Percentiles rank a stretch among this genome's conserved stretches.
Conservation (phyloP, 1,140 invertebrate genomes). For the Chelonus insularis region DNA sequence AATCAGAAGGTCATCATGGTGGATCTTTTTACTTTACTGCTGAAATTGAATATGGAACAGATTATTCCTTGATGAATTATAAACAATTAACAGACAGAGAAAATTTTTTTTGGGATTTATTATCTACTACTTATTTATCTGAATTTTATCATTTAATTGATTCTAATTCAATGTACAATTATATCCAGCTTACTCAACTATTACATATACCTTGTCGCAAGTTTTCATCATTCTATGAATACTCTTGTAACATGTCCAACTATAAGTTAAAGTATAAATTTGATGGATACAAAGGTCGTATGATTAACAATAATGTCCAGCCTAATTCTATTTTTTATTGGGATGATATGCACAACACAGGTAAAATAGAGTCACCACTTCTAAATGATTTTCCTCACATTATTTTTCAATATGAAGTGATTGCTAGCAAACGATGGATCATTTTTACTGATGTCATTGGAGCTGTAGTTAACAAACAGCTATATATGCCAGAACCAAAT, state of each 20-base stretch:
- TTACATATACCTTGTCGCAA: neutral
- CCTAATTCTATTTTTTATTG: neutral
- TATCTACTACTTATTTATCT: neutral
- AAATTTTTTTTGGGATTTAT: neutral
- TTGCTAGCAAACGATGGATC: neutral
- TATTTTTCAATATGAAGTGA: neutral
- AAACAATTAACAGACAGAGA: neutral
- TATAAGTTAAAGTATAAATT: slow-evolving; percentile 1
- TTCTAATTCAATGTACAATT: neutral
- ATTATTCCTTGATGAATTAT: neutral
- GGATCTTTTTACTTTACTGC: neutral
- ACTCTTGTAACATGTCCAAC: neutral
- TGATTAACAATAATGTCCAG: neutral
- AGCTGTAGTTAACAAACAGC: neutral
- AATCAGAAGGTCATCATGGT: neutral
- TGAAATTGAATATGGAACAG: neutral
- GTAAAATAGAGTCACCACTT: neutral
- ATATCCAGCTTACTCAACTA: neutral
- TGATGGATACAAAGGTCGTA: neutral
- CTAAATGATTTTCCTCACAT: neutral
- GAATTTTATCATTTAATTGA: neutral
- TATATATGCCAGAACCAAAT: neutral
- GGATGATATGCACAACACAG: slow-evolving; percentile 2
- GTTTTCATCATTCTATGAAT: neutral
- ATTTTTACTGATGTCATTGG: neutral